Percentiles rank a stretch among this genome's conserved stretches.
Conservation (phyloP, 2,113 vertebrate species). For the Hippocampus barbouri region DNA sequence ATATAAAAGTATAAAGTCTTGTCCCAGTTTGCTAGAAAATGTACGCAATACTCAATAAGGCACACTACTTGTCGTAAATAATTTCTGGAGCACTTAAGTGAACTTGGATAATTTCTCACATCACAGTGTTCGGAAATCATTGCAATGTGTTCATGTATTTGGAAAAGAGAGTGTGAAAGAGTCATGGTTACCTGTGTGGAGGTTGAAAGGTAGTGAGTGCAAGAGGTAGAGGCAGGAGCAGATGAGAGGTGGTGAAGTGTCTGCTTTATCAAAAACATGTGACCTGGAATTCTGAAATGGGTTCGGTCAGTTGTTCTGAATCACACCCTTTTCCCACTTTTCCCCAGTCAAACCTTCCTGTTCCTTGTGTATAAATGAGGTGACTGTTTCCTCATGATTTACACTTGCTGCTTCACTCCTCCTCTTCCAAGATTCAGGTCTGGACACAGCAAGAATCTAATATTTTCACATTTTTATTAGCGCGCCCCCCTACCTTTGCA, state of each 20-base stretch:
- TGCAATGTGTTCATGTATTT: background rate
- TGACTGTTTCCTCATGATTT: conserved; percentile 24
- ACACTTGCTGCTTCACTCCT: conserved; percentile 7
- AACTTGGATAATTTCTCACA: no score
- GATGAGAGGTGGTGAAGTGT: conserved; percentile 20
- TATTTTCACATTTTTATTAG: background rate
- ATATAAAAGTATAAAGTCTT: background rate
- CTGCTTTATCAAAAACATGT: conserved; percentile 42
- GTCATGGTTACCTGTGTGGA: conserved; percentile 38
- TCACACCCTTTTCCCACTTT: conserved; percentile 55
- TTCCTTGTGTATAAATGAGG: conserved; percentile 43
- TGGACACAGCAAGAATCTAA: background rate
- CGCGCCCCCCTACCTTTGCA: conserved; percentile 46
- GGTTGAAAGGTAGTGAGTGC: conserved; percentile 15
- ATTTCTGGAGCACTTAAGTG: background rate
- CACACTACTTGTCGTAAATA: background rate
- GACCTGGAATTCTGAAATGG: conserved; percentile 39
- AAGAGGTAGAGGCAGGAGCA: conserved; percentile 19
- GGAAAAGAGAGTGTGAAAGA: conserved; percentile 4
- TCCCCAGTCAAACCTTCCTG: conserved; percentile 50
- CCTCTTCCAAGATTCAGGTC: conserved; percentile 38
- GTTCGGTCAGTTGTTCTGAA: conserved; percentile 41
- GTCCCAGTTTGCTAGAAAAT: background rate
- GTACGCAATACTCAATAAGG: background rate
- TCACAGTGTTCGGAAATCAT: background rate